Evolutionary conservation across 2,797 vertebrate species (phyloP).

Genomic region (Rhynchotus rufescens): DNA sequence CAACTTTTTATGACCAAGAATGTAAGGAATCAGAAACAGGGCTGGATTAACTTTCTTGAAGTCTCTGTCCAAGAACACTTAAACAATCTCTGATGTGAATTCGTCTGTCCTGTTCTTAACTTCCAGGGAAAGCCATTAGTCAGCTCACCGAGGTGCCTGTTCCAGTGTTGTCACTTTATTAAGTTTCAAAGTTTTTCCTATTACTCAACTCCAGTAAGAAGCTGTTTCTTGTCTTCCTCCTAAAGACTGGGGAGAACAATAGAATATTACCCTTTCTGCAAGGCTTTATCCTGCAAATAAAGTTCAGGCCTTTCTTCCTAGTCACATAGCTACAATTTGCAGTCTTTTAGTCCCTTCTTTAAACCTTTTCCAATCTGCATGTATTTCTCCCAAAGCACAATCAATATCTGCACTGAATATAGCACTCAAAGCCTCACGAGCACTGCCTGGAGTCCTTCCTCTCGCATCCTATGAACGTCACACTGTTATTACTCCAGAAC

Average conservation of each 20-base stretch:
- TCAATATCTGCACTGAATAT: neutral
- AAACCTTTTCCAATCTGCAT: neutral
- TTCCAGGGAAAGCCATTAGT: neutral
- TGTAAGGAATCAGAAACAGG: neutral
- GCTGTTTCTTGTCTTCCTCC: neutral
- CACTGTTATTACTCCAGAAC: neutral
- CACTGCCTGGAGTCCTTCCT: neutral
- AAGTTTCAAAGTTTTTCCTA: neutral
- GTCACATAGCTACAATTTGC: neutral
- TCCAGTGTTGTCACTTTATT: neutral
- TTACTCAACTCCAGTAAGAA: neutral
- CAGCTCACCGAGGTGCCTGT: neutral
- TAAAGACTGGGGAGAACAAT: neutral
- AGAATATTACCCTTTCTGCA: neutral
- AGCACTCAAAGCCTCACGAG: neutral
- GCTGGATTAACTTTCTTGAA: neutral
- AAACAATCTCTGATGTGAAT: neutral
- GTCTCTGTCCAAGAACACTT: neutral
- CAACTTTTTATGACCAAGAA: neutral
- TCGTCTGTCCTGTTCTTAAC: neutral
- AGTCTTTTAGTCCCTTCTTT: neutral
- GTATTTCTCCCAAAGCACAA: neutral
- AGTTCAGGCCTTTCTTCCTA: neutral
- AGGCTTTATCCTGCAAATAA: neutral
- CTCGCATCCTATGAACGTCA: neutral